Base-by-base conservation (phyloP, 1,140 invertebrate genomes). In the Drosophila bifasciata region DNA sequence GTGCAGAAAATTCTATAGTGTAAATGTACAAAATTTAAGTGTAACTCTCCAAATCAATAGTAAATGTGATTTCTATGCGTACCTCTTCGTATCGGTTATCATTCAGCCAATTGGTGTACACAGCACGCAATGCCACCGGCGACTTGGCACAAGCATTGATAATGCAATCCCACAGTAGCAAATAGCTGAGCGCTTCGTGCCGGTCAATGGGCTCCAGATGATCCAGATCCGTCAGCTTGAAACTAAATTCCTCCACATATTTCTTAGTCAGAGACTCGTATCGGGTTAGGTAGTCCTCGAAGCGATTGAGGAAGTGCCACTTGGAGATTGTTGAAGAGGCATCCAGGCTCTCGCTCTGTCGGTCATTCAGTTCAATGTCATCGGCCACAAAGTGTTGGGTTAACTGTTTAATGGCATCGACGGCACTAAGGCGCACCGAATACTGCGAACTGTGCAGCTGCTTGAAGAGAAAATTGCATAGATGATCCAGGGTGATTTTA, bases 81-180 rank as follows among this genome's bases (percentile, higher is more conserved):
- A 92, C 83, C 77, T 90, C 76, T 51, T 92, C 84, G 41, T 88
- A 81, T 52, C 64, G 76, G 79, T 91, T 91, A 92, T 95, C 94
- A 92, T 89, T 94, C 17, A 96, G 89, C 92, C 94, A 94, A 76
- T 94, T 93, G n/a, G 94, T 93, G 84, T 96, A 96, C 46, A 95
- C 93, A 76, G 94, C 95, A 15, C 95, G 92, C 68, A 97, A 91
- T 92, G 95, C 94, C 19, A 94, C 93, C 60, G 94, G 92, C 13
- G 95, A 94, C 63, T 93, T 92, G 53, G 93, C 93, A 81, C 96
- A 95, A 49, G 96, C 93, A 25, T 94, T 92, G n/a, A 97, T 85
- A 9, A 96, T 84, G 44, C 95, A 92, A 76, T 94, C 93, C 96
- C 97, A 98, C 3, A 94, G 86, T 1, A 97, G 89, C 32, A 97